Conservation (phyloP, 2,113 vertebrate species). For the Suricata suricatta region DNA sequence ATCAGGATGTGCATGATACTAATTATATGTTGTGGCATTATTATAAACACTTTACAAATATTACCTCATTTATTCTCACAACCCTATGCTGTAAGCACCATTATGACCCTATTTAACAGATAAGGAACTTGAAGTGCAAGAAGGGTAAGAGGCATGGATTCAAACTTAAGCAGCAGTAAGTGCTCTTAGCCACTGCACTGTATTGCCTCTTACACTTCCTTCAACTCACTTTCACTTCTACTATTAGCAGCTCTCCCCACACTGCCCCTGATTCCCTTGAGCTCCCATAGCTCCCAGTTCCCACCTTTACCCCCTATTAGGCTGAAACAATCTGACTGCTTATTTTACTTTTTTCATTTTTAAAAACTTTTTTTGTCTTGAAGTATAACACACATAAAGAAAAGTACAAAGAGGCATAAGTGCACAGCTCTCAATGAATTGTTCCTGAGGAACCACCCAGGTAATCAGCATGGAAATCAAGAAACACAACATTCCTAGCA, state of each 20-base stretch:
- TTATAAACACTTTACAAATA: conserved; percentile 30
- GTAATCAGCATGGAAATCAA: conserved; percentile 9
- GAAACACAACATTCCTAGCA: conserved; percentile 12
- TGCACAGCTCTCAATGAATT: not conserved
- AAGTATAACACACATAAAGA: not conserved
- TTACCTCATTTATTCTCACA: not conserved
- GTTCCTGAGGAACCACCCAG: conserved; percentile 17
- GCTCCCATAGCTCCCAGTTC: not conserved
- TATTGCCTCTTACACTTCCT: conserved; percentile 1
- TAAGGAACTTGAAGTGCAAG: not conserved
- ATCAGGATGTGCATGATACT: not conserved
- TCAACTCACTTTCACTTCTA: not conserved
- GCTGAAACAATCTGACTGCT: not conserved
- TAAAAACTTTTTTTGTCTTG: not conserved
- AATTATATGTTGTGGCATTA: not conserved
- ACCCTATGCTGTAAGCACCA: not conserved
- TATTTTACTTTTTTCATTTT: conserved; percentile 3
- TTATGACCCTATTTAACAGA: not conserved
- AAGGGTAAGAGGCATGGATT: not conserved
- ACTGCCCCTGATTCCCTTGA: not conserved
- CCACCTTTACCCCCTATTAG: not conserved
- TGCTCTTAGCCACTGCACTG: not conserved
- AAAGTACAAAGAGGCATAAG: conserved; percentile 25
- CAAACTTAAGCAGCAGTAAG: not conserved
- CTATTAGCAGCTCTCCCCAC: not conserved